phyloP scores from a whole-genome alignment of 2,797 vertebrate species.

The Liparis tanakae region DNA sequence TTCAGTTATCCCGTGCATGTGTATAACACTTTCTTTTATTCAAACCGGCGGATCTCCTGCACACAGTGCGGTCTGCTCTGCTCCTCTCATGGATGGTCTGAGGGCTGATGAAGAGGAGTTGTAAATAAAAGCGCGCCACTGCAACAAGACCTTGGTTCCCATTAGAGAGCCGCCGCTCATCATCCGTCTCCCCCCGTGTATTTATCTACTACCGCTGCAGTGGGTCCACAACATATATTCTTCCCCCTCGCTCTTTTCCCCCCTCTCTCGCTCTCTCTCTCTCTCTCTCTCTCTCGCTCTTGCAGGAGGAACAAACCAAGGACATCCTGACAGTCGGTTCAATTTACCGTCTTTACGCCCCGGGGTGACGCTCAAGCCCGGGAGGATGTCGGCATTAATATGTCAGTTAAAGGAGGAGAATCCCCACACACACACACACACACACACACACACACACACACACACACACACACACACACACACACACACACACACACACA shows the following conservation, averaged over 20 bases:
- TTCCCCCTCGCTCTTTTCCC: not conserved
- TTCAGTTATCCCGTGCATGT: conserved; percentile 36
- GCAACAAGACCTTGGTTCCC: conserved; percentile 64
- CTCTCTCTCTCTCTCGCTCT: conserved; percentile 5
- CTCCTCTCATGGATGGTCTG: conserved; percentile 49
- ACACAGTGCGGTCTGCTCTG: conserved; percentile 19
- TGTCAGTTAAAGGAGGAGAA: conserved; percentile 68
- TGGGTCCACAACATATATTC: conserved; percentile 33
- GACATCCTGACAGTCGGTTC: conserved; percentile 68
- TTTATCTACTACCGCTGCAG: conserved; percentile 47
- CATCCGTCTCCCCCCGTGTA: conserved; percentile 45
- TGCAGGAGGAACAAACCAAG: conserved; percentile 60
- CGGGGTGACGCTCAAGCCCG: conserved; percentile 33
- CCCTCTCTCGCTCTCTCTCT: not conserved
- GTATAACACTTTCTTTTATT: not conserved
- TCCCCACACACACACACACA: too few species aligned
- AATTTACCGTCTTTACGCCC: conserved; percentile 61
- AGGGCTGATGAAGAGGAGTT: conserved; percentile 60
- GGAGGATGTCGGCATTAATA: conserved; percentile 77
- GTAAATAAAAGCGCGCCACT: conserved; percentile 64
- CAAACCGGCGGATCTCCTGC: not conserved
- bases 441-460: too few species aligned
- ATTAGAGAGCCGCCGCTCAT: conserved; percentile 61
- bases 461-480: too few species aligned
- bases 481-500: too few species aligned